Evolutionary conservation across 2,113 vertebrate species (phyloP).

Genomic region (Tursiops truncatus): DNA sequence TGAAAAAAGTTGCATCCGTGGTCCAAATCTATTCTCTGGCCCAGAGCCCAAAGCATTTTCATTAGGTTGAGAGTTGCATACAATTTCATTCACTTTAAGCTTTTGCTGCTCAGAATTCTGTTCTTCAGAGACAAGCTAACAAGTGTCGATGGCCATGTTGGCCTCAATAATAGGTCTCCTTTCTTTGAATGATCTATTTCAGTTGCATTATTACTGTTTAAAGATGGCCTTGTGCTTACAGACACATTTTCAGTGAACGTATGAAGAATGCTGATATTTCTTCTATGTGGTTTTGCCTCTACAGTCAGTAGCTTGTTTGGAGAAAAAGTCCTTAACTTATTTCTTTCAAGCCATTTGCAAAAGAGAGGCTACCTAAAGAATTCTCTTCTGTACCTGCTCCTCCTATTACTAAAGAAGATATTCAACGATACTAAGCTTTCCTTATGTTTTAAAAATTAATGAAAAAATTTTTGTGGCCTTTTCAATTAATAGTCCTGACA

Average conservation of each 20-base stretch:
- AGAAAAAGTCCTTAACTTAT: background rate
- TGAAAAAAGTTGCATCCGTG: conserved; percentile 43
- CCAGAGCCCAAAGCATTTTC: conserved; percentile 69
- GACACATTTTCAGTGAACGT: background rate
- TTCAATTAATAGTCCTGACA: background rate
- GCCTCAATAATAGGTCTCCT: conserved; percentile 50
- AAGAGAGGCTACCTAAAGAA: background rate
- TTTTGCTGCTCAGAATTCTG: conserved; percentile 50
- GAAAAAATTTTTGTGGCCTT: background rate
- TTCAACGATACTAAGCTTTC: background rate
- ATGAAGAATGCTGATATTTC: conserved; percentile 32
- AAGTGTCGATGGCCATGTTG: conserved; percentile 46
- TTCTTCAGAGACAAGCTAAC: conserved; percentile 67
- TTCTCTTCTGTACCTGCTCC: background rate
- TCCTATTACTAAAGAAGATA: background rate
- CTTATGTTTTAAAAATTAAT: conserved; percentile 10
- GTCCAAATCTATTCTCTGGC: conserved; percentile 66
- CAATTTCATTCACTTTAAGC: conserved; percentile 70
- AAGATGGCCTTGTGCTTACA: conserved; percentile 41
- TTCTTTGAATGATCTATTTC: conserved; percentile 63
- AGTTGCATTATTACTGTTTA: conserved; percentile 60
- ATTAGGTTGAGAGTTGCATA: conserved; percentile 65
- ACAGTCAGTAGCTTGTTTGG: background rate
- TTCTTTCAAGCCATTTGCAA: conserved; percentile 32
- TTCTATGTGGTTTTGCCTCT: background rate